These are phyloP conservation scores for Tachysurus vachellii DNA, from an alignment of 2,113 vertebrate genomes.

Conservation along the genomic window DNA sequence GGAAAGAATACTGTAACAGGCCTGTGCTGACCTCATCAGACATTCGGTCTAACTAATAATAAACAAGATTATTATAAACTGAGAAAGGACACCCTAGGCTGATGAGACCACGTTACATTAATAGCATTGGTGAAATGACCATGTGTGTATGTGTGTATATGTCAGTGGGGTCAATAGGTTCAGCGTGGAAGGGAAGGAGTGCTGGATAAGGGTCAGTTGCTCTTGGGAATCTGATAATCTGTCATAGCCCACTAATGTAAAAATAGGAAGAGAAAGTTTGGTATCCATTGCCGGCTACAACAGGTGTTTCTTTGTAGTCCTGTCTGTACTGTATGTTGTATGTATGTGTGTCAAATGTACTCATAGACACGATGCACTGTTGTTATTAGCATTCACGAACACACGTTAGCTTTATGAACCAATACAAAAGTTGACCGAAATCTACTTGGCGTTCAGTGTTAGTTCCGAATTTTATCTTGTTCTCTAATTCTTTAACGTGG, in stretches of 20 bases:
- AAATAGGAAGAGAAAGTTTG: constrained; percentile 48
- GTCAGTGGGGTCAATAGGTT: constrained; percentile 23
- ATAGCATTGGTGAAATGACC: constrained; percentile 44
- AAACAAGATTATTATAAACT: constrained; percentile 53
- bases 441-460: background rate
- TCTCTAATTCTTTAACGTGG: background rate
- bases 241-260: constrained; percentile 39
- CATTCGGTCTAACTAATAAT: constrained; percentile 44
- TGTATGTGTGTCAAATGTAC: background rate
- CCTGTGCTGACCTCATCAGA: constrained; percentile 24
- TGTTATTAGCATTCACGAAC: constrained; percentile 19
- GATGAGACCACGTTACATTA: constrained; percentile 34
- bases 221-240: constrained; percentile 36
- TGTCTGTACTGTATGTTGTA: constrained; percentile 33
- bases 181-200: background rate
- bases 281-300: constrained; percentile 10
- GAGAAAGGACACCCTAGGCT: constrained; percentile 21
- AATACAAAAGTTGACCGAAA: background rate
- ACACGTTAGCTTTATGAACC: background rate
- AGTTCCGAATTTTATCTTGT: constrained; percentile 7
- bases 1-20: background rate
- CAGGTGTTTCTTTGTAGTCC: constrained; percentile 41
- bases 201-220: background rate
- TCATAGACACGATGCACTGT: constrained; percentile 27
- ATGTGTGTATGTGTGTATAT: constrained; percentile 21